Conservation (phyloP, 2,797 vertebrate genomes). For the Decapterus maruadsi region DNA sequence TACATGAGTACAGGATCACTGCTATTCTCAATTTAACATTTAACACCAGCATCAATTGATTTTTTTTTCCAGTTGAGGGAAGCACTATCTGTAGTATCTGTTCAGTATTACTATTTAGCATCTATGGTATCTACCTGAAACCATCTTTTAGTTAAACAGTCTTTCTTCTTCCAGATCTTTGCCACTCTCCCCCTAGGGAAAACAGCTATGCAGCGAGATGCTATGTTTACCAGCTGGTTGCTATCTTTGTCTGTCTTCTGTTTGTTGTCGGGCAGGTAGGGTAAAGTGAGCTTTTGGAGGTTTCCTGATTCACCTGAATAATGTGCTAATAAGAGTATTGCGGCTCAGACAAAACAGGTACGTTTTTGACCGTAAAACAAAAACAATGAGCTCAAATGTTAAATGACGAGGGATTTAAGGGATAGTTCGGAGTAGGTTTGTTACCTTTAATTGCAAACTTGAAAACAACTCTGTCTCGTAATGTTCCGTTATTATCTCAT, state of each 20-base stretch:
- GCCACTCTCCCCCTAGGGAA: not conserved
- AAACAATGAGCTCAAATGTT: not conserved
- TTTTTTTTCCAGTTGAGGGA: not conserved
- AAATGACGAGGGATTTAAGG: too few species aligned
- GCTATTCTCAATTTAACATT: not conserved
- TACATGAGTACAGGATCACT: not conserved
- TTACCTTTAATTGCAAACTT: too few species aligned
- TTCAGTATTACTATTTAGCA: not conserved
- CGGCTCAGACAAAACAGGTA: too few species aligned
- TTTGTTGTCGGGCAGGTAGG: not conserved
- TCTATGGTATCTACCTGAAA: not conserved
- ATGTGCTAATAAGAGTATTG: too few species aligned
- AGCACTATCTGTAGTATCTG: not conserved
- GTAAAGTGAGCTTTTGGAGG: not conserved
- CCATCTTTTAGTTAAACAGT: not conserved
- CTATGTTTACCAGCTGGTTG: not conserved
- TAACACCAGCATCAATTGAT: not conserved
- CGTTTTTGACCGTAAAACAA: not conserved
- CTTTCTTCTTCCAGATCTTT: not conserved
- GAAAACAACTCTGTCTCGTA: too few species aligned
- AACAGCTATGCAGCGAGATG: not conserved
- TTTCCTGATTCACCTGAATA: too few species aligned
- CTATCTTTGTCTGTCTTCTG: not conserved
- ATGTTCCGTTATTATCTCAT: too few species aligned
- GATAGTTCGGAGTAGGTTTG: too few species aligned